These are phyloP conservation scores for Athene cunicularia DNA, from an alignment of 2,113 vertebrate genomes.

Conservation along the genomic window DNA sequence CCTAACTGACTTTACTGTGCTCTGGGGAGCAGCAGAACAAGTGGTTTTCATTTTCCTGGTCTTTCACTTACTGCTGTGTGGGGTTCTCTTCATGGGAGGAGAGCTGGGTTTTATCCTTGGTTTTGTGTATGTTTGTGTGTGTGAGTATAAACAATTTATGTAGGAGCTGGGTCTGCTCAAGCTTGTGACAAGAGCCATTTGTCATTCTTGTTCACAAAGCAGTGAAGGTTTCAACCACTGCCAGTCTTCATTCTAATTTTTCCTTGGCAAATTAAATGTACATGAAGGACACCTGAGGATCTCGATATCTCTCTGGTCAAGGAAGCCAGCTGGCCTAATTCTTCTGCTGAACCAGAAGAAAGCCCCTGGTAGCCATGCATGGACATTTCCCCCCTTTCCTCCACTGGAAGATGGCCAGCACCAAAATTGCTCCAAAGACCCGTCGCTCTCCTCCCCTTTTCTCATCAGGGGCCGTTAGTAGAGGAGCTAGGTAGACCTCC, in stretches of 20 bases:
- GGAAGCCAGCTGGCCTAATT: neutral
- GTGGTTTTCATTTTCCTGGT: constrained; percentile 1
- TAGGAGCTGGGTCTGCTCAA: neutral
- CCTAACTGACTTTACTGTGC: neutral
- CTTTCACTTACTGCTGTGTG: neutral
- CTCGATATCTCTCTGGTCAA: neutral
- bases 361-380: neutral
- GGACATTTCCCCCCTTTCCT: neutral
- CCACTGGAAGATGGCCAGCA: neutral
- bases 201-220: neutral
- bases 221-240: neutral
- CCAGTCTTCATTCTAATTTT: neutral
- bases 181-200: neutral
- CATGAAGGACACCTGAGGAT: neutral
- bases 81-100: neutral
- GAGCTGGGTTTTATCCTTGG: neutral
- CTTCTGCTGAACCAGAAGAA: neutral
- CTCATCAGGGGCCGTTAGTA: neutral
- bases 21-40: neutral
- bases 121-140: neutral
- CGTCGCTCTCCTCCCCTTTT: neutral
- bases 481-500: neutral
- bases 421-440: neutral
- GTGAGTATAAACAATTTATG: neutral
- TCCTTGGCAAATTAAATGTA: neutral